Conservation (phyloP, 1,140 invertebrate species). For the Heliconius himera region DNA sequence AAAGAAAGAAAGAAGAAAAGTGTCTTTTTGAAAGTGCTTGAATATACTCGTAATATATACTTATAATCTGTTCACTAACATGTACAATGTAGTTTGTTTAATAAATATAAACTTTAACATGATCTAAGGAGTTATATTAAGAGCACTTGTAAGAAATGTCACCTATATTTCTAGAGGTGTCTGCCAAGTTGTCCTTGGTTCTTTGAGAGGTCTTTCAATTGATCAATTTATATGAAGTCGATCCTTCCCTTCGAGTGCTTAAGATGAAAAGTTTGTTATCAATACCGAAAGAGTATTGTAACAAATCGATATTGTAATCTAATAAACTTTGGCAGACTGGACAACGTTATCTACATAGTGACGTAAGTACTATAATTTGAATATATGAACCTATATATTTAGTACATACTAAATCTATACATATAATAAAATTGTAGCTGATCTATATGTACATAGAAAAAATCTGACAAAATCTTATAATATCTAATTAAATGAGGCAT, state of each 20-base stretch:
- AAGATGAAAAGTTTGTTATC: slow-evolving; percentile 38
- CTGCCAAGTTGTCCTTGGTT: slow-evolving; percentile 33
- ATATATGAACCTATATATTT: neutral
- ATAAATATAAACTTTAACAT: neutral
- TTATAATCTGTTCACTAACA: neutral
- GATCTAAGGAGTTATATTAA: slow-evolving; percentile 30
- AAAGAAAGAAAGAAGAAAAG: too few relatives aligned
- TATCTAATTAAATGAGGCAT: too few relatives aligned
- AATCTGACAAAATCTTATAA: too few relatives aligned
- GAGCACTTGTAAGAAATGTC: slow-evolving; percentile 32
- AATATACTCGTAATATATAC: neutral
- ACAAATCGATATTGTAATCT: slow-evolving; percentile 36
- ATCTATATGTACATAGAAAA: too few relatives aligned
- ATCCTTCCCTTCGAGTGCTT: slow-evolving; percentile 25
- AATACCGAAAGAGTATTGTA: slow-evolving; percentile 31
- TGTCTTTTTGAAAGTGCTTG: too few relatives aligned
- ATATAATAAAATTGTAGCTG: too few relatives aligned
- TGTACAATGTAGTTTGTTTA: too few relatives aligned
- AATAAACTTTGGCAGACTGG: slow-evolving; percentile 31
- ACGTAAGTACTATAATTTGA: slow-evolving; percentile 20
- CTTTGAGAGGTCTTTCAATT: slow-evolving; percentile 38
- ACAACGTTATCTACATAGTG: slow-evolving; percentile 10
- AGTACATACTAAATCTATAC: neutral
- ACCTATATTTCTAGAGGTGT: slow-evolving; percentile 30
- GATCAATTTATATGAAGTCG: slow-evolving; percentile 41